phyloP scores from a whole-genome alignment of 2,113 vertebrate species.

The Lasiurus cinereus region DNA sequence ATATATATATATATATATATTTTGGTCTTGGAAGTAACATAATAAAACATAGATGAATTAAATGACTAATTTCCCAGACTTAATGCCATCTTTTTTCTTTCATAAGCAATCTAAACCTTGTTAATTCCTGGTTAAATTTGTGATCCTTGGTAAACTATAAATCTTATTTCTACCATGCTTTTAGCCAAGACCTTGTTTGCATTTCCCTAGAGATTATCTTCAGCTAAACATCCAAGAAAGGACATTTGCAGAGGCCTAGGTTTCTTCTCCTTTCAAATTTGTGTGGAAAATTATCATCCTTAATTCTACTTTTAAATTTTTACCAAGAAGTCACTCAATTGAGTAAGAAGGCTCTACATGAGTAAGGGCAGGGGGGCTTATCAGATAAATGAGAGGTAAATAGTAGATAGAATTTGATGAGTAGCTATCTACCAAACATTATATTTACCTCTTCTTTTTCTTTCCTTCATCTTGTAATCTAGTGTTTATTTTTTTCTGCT shows the following conservation, averaged over 20 bases:
- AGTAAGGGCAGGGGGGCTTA: not conserved
- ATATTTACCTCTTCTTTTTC: not conserved
- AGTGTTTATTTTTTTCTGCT: not conserved
- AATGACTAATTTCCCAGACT: not conserved
- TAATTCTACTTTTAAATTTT: slow-evolving; percentile 16
- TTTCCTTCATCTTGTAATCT: not conserved
- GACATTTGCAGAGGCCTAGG: not conserved
- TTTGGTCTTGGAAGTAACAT: not conserved
- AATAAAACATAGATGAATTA: not conserved
- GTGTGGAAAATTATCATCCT: not conserved
- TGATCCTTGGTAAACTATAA: not conserved
- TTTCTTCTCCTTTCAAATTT: not conserved
- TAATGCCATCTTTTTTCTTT: not conserved
- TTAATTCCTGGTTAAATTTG: not conserved
- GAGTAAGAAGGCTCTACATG: no score
- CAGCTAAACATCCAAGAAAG: not conserved
- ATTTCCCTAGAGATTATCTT: not conserved
- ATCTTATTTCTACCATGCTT: not conserved
- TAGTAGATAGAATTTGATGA: not conserved
- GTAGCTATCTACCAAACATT: not conserved
- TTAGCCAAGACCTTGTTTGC: not conserved
- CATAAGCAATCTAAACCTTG: not conserved
- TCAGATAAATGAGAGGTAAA: not conserved
- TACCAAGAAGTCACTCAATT: not conserved
- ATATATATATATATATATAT: no score